These are phyloP conservation scores for Melangyna quadrimaculata DNA, from an alignment of 2,888 invertebrate species.

Conservation along the genomic window DNA sequence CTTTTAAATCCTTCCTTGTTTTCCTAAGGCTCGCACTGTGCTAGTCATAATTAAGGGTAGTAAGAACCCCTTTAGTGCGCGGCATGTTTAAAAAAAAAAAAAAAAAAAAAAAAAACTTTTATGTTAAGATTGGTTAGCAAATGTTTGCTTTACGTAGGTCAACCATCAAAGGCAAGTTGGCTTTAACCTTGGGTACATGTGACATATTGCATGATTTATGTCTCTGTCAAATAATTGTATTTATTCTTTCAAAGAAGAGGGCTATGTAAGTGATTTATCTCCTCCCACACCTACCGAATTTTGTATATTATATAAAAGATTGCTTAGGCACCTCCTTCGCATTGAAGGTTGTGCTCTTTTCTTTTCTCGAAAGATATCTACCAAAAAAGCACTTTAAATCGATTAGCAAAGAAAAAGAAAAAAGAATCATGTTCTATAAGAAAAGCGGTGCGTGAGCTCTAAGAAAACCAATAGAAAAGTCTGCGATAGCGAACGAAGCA, in stretches of 20 bases:
- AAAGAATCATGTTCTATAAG: slow-evolving; percentile 39
- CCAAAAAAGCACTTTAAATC: slow-evolving; percentile 67
- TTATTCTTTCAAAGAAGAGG: not conserved
- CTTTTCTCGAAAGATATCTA: slow-evolving; percentile 42
- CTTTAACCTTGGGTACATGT: not conserved
- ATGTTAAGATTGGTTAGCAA: not conserved
- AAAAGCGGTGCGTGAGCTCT: slow-evolving; percentile 57
- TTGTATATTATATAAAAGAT: slow-evolving; percentile 27
- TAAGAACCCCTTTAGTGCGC: no score
- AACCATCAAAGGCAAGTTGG: not conserved
- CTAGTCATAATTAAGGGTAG: no score
- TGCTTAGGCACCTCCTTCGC: slow-evolving; percentile 66
- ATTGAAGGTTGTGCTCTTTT: slow-evolving; percentile 52
- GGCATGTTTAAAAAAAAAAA: no score
- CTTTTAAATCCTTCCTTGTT: no score
- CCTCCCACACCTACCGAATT: slow-evolving; percentile 49
- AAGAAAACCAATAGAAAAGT: slow-evolving; percentile 67
- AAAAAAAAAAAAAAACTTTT: no score
- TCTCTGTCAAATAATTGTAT: not conserved
- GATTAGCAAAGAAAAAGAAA: slow-evolving; percentile 46
- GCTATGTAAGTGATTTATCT: slow-evolving; percentile 52
- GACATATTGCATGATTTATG: not conserved
- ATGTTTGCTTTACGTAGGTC: not conserved
- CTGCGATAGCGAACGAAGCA: slow-evolving; percentile 44
- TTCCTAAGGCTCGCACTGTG: no score